Evolutionary conservation across 2,888 invertebrate species (phyloP).

Genomic region (Toxonevra muliebris): DNA sequence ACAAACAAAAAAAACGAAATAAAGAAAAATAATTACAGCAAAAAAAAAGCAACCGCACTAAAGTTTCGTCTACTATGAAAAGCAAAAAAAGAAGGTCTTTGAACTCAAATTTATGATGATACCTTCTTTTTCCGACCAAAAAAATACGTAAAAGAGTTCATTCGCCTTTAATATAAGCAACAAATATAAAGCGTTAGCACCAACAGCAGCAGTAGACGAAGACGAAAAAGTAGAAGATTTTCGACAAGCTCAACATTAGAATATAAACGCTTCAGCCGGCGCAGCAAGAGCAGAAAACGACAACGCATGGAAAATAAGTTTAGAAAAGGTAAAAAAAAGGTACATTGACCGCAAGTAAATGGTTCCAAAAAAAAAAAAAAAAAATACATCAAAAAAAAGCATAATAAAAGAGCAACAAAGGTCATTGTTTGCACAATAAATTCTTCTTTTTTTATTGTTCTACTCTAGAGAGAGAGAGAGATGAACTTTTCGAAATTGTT

Average conservation of each 20-base stretch:
- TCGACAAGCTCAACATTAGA: constrained; percentile 22
- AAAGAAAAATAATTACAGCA: constrained; percentile 27
- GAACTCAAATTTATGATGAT: constrained; percentile 3
- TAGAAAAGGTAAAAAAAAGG: background rate
- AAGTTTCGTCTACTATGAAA: constrained; percentile 11
- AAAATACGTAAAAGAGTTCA: constrained; percentile 35
- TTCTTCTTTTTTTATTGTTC: background rate
- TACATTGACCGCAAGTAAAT: constrained; percentile 30
- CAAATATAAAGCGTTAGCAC: background rate
- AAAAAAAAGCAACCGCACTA: constrained; percentile 11
- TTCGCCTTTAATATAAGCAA: constrained; percentile 34
- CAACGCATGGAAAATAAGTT: background rate
- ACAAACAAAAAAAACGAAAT: constrained; percentile 2
- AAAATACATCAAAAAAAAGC: constrained; percentile 13
- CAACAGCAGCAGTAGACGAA: constrained; percentile 5
- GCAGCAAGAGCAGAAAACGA: background rate
- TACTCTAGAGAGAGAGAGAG: too few relatives aligned
- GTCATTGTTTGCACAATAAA: constrained; percentile 27
- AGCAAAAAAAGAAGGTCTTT: constrained; percentile 10
- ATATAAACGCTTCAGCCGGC: constrained; percentile 37
- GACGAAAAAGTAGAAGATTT: constrained; percentile 8
- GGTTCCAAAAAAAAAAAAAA: background rate
- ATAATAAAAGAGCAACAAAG: constrained; percentile 16
- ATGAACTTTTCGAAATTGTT: background rate
- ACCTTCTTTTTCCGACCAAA: background rate